Evolutionary conservation across 2,113 vertebrate genomes (phyloP), one percentile per base, ranked within the genome.

Genomic region (Corydoras maculifer): DNA sequence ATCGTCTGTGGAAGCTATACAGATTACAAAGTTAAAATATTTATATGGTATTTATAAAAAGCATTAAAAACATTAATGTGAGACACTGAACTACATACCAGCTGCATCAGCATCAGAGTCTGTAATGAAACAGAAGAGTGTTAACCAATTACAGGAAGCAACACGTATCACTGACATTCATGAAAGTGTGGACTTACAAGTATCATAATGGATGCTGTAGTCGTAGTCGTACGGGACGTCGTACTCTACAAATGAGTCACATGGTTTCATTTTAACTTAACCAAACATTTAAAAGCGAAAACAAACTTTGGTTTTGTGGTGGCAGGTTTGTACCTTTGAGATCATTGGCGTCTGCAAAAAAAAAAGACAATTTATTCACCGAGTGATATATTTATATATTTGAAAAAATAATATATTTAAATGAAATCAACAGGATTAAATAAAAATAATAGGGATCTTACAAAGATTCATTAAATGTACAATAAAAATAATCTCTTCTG

Each of bases 1-100:
- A 58, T 76, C 49, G 2, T 85, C 86, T 86, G 76, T 81, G 13
- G 69, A 59, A 63, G 53, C 25, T 58, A 58, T 62, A 76, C 72
- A 18, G 30, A 49, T 43, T 43, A 43, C 7, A 43, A 53, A 43
- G 5, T 51, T 3, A 18, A 7, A 30, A n/a, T 53, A 32, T 55
- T 55, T 51, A 3, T 29, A 8, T 43, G 2, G 35, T 43, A 2
- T 43, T 43, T 43, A 43, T 43, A 49, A 43, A 49, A 62, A 62
- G 5, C n/a, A 13, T 57, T 14, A 57, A 14, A 57, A 57, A n/a
- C 14, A 57, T n/a, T 7, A 57, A 57, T 2, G 15, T 13, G 51
- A 3, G 9, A 4, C 51, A 53, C 51, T 53, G 8, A 58, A 51
- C 32, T 65, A 25, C 63, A 51, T 67, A 76, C 74, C 74, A 50